Evolutionary conservation across 2,797 vertebrate genomes (phyloP), one percentile per base, ranked within the genome.

Genomic region (Triplophysa bombifrons): DNA sequence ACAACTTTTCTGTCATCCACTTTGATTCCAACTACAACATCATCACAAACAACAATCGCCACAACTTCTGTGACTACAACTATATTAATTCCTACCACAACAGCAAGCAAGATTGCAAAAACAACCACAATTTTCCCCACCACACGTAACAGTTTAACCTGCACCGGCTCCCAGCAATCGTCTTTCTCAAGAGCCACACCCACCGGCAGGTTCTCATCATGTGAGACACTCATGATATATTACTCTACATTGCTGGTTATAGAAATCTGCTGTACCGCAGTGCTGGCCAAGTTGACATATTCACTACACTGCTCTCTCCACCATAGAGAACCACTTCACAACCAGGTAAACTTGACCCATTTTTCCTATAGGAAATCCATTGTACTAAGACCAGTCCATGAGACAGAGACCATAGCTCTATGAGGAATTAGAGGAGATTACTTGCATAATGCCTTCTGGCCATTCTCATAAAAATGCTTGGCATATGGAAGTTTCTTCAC

Each of bases 311-410:
- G 51, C 8, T 86, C 91, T 78, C 85, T 93, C 22, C 88, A 90
- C 56, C 1, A 6, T 41, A 85, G 75, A 20, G 84, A 91, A 81
- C 88, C 55, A 67, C 51, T 82, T 17, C 53, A 83, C 63, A 71
- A 85, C 22, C 75, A 69, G 56, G 81, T 94, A 65, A 91, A 87
- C 79, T 90, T 94, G 34, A 94, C 88, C 1, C 84, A 9, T 30
- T 92, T 93, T 76, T 88, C 90, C 50, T 87, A 91, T 88, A 92
- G 80, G 69, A 92, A 86, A 79, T 91, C 93, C 11, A 68, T 93
- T 55, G 88, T 80, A 25, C 75, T 93, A 6, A 85, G 68, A 72
- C 91, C 93, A 53, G 14, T 92, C 11, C 30, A 0, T 22, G 84
- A 92, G 69, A 72, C 58, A 41, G 88, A 90, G 76, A 90, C 87